These are phyloP conservation scores for Drosophila simulans DNA, from an alignment of 1,140 invertebrate species.

Conservation along the genomic window DNA sequence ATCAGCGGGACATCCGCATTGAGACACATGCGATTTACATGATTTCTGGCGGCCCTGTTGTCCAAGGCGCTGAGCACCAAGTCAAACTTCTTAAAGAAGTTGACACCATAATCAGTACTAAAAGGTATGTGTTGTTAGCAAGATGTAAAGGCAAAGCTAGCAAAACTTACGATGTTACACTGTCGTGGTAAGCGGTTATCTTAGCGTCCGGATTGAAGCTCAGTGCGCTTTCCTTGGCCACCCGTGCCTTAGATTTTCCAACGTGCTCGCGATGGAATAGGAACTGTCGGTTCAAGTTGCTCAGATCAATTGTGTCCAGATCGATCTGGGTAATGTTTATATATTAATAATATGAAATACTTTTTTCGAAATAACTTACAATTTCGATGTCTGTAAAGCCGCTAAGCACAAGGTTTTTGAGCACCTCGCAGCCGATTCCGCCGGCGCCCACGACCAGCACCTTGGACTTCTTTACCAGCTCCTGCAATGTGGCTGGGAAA, in stretches of 20 bases:
- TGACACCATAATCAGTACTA: conserved; percentile 95
- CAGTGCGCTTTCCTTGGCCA: conserved; percentile 95
- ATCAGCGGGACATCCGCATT: conserved; percentile 96
- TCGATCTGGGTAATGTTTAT: conserved; percentile 93
- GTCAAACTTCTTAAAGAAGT: conserved; percentile 96
- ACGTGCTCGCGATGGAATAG: conserved; percentile 99
- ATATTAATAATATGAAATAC: conserved; percentile 5
- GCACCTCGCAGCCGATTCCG: conserved; percentile 99
- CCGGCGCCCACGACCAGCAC: conserved; percentile 98
- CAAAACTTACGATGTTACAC: conserved; percentile 92
- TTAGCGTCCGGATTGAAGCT: conserved; percentile 95
- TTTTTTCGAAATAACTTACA: conserved; percentile 87
- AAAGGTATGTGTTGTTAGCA: conserved; percentile 70
- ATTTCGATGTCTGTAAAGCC: conserved; percentile 98
- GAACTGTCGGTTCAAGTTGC: conserved; percentile 99
- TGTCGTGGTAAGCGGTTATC: conserved; percentile 96
- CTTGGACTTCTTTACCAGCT: conserved; percentile 86
- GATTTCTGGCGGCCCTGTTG: conserved; percentile 97
- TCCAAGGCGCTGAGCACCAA: conserved; percentile 99
- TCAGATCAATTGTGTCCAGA: conserved; percentile 99
- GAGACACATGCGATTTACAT: conserved; percentile 99
- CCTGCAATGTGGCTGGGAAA: conserved; percentile 87
- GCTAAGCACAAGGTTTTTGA: conserved; percentile 98
- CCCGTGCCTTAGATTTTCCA: conserved; percentile 96
- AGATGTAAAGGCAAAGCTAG: too few relatives aligned